Percentiles rank a stretch among this genome's conserved stretches.
phyloP scores from a whole-genome alignment of 2,113 vertebrate genomes.

The Oncorhynchus keta region DNA sequence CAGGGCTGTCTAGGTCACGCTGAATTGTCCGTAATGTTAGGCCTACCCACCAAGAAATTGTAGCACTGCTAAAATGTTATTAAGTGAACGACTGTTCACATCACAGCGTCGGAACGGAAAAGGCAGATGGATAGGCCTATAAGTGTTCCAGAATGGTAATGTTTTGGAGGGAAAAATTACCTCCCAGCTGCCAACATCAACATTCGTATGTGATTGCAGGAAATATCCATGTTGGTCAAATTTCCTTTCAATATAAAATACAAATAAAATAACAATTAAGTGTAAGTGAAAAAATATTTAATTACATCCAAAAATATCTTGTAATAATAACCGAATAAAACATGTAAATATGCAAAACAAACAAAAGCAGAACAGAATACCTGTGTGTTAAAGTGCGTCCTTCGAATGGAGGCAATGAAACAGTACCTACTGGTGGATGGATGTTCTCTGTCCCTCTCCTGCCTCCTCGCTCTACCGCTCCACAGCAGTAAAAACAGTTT shows the following conservation, averaged over 20 bases:
- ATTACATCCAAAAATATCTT: conserved; percentile 19
- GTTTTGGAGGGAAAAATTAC: background rate
- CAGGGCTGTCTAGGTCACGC: too few species aligned
- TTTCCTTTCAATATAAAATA: background rate
- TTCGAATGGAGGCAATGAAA: background rate
- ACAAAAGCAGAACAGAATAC: background rate
- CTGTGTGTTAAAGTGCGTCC: background rate
- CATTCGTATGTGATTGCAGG: background rate
- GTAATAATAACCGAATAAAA: background rate
- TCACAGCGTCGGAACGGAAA: too few species aligned
- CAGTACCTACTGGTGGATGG: background rate
- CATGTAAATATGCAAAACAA: background rate
- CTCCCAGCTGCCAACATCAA: background rate
- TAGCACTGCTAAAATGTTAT: too few species aligned
- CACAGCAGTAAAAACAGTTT: conserved; percentile 32
- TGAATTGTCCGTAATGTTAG: too few species aligned
- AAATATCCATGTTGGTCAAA: background rate
- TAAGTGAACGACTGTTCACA: too few species aligned
- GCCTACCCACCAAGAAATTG: too few species aligned
- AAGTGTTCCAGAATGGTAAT: too few species aligned
- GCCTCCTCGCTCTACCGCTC: conserved; percentile 43
- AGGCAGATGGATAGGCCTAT: too few species aligned
- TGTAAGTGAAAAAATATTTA: conserved; percentile 20
- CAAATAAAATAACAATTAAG: conserved; percentile 10
- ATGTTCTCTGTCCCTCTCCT: background rate